A percentile compares a stretch with the other conserved stretches of the same genome.
Evolutionary conservation across 2,113 vertebrate genomes (phyloP).

Genomic region (Malurus alboscapulatus): DNA sequence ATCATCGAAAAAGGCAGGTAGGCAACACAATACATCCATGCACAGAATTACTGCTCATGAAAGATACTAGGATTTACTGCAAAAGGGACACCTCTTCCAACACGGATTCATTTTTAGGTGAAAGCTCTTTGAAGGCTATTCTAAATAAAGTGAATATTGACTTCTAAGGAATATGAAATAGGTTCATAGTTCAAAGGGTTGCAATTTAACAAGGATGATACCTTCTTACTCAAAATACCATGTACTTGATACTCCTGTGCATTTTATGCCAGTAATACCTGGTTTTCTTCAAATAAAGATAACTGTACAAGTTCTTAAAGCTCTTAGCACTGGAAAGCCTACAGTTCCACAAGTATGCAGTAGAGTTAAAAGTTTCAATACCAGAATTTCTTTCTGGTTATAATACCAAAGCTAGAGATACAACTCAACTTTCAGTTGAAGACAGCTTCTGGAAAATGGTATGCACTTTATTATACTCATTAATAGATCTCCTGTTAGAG

Average conservation of each 20-base stretch:
- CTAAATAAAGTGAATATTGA: background rate
- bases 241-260: background rate
- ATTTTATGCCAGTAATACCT: background rate
- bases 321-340: background rate
- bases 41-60: background rate
- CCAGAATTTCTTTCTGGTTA: background rate
- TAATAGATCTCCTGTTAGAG: background rate
- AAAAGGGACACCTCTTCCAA: background rate
- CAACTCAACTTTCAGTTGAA: background rate
- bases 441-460: background rate
- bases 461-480: background rate
- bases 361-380: background rate
- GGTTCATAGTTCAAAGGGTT: background rate
- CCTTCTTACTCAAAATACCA: background rate
- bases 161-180: background rate
- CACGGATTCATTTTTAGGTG: background rate
- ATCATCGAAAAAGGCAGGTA: background rate
- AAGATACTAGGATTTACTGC: background rate
- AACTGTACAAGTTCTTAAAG: background rate
- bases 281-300: background rate
- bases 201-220: background rate
- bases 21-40: background rate
- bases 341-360: background rate
- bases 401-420: background rate
- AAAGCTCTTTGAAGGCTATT: background rate